Evolutionary conservation across 2,797 vertebrate genomes (phyloP), one percentile per base, ranked within the genome.

Genomic region (Oreonectes daqikongensis): DNA sequence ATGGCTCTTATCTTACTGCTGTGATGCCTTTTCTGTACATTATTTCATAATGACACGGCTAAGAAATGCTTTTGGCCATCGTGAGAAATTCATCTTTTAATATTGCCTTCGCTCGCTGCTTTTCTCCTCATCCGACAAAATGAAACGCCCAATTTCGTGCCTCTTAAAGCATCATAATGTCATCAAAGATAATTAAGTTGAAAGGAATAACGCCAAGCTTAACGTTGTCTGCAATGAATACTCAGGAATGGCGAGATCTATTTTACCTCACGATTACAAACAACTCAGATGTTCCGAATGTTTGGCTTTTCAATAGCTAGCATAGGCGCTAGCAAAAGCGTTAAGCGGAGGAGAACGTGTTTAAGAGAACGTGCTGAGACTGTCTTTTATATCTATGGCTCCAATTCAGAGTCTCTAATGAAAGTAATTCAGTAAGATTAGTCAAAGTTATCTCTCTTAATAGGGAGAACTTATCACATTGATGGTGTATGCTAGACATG

Each of bases 381-480:
- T 63, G 75, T 70, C 75, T 77, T 70, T 70, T 77, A 63, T 69
- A 77, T 77, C 20, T 70, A 77, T 64, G 75, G 53, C 48, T 77
- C 75, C 67, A 70, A 53, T 63, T 63, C 44, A 38, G 55, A 30
- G 55, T 42, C 42, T 24, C 55, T 77, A 77, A 77, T 77, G 75
- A 77, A 77, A 77, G 75, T 57, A 77, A 63, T 77, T 77, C 22
- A 6, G 57, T 42, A 70, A 63, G 67, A 77, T 77, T 77, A 77
- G 57, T 70, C 32, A 77, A 60, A 69, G 57, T 70, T 53, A 77
- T 77, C 75, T 70, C 57, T 59, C 66, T 68, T 77, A 77, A 77
- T 77, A 63, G 67, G 67, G 75, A 70, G 57, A 46, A 77, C 57
- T 77, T 69, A 70, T 77, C 67, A 77, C 75, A 46, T 53, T 70